Conservation (phyloP, 2,797 vertebrate genomes). For the Geotrypetes seraphini region DNA sequence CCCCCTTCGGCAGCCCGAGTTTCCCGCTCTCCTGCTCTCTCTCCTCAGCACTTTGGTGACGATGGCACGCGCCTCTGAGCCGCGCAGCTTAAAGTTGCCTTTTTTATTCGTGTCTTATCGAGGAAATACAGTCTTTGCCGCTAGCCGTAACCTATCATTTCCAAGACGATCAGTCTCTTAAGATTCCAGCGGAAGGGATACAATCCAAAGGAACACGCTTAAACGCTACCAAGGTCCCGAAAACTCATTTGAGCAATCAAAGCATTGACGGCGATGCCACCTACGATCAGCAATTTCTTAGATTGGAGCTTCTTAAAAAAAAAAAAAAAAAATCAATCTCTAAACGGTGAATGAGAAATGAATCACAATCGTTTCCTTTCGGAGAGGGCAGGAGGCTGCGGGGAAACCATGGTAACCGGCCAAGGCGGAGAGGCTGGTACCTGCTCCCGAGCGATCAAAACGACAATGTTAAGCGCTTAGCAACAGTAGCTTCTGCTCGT, state of each 20-base stretch:
- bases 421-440: constrained; percentile 20
- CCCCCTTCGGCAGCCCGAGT: too few species aligned
- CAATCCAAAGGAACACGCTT: background rate
- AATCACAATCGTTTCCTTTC: constrained; percentile 33
- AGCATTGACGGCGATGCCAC: constrained; percentile 4
- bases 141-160: too few species aligned
- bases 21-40: too few species aligned
- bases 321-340: constrained; percentile 33
- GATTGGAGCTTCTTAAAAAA: constrained; percentile 22
- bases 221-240: background rate
- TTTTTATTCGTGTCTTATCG: too few species aligned
- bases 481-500: constrained; percentile 21
- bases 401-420: constrained; percentile 40
- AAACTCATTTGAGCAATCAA: constrained; percentile 8
- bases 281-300: constrained; percentile 4
- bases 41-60: too few species aligned
- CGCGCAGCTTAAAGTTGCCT: too few species aligned
- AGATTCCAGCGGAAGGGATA: background rate
- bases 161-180: too few species aligned
- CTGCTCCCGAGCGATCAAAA: constrained; percentile 28
- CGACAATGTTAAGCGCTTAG: constrained; percentile 33
- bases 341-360: constrained; percentile 32
- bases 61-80: too few species aligned
- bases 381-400: constrained; percentile 28
- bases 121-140: too few species aligned